Evolutionary conservation across 1,140 invertebrate species (phyloP).

Genomic region (Zaprionus vittiger): DNA sequence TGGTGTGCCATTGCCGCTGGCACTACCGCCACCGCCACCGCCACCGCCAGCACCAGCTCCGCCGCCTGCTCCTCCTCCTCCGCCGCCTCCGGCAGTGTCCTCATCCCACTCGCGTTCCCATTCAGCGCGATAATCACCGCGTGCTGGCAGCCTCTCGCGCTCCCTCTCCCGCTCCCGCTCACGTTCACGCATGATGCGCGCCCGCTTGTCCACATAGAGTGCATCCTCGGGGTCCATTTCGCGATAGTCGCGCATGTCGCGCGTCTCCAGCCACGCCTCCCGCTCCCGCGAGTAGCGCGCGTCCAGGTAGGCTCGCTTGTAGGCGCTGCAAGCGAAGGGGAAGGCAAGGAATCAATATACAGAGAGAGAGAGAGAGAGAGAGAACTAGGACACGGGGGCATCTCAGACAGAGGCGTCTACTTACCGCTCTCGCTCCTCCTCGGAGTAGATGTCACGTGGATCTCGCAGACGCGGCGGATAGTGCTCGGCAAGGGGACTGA

Average conservation of each 20-base stretch:
- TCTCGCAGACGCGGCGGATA: slow-evolving; percentile 64
- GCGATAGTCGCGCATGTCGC: slow-evolving; percentile 71
- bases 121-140: slow-evolving; percentile 67
- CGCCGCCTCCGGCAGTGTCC: slow-evolving; percentile 36
- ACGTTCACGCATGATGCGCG: slow-evolving; percentile 49
- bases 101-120: slow-evolving; percentile 81
- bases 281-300: slow-evolving; percentile 71
- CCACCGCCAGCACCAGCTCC: slow-evolving; percentile 46
- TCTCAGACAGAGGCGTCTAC: not conserved
- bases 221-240: slow-evolving; percentile 68
- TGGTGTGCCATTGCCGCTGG: slow-evolving; percentile 29
- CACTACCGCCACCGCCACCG: slow-evolving; percentile 49
- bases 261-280: slow-evolving; percentile 70
- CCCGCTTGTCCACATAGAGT: slow-evolving; percentile 73
- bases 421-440: slow-evolving; percentile 77
- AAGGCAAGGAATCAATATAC: not conserved
- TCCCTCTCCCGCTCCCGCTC: slow-evolving; percentile 67
- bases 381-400: not conserved
- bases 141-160: slow-evolving; percentile 58
- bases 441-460: slow-evolving; percentile 72
- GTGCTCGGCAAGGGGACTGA: slow-evolving; percentile 67
- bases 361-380: not conserved
- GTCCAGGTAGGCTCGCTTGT: slow-evolving; percentile 70
- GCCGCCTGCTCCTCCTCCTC: slow-evolving; percentile 23
- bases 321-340: slow-evolving; percentile 47